Evolutionary conservation across 2,797 vertebrate genomes (phyloP), one percentile per base, ranked within the genome.

Genomic region (Lateolabrax maculatus): DNA sequence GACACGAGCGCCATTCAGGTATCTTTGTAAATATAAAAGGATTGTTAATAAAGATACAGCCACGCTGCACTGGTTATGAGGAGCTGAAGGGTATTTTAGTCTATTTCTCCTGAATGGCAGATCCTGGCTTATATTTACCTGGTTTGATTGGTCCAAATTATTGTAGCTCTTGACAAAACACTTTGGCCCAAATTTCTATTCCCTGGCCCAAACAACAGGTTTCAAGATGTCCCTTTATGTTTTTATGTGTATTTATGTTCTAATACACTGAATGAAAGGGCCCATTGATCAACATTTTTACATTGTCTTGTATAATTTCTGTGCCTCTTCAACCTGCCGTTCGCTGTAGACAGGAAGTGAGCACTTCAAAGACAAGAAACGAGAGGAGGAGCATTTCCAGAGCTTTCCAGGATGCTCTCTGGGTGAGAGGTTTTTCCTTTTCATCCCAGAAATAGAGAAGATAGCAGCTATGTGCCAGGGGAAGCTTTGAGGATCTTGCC

Each of bases 401-500:
- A 72, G 21, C 37, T 60, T 79, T 83, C 81, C 88, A 83, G 90
- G 90, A 92, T 83, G 84, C 85, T 89, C 64, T 2, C 81, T 74
- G 79, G 83, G 77, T 88, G 83, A 85, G 56, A 82, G 48, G n/a
- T 44, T 87, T 82, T 81, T 84, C 72, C 83, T 84, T 90, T 91
- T 92, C 70, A 87, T 91, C 87, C 89, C 74, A 87, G 80, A 68
- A 93, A 92, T 87, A 90, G 79, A 87, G 27, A 43, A 86, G 89
- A 82, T 83, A 81, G 75, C 79, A 51, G 64, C 76, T 29, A 18
- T 31, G 75, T 85, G 84, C 90, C 90, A 82, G 76, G 65, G 68
- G 55, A 53, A 15, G 87, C 90, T 92, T 92, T 94, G 91, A 90
- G 84, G 84, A 77, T 79, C 53, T 29, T 75, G 93, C 92, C 92